phyloP scores from a whole-genome alignment of 2,888 invertebrate species.

The Cataglyphis cursor region DNA sequence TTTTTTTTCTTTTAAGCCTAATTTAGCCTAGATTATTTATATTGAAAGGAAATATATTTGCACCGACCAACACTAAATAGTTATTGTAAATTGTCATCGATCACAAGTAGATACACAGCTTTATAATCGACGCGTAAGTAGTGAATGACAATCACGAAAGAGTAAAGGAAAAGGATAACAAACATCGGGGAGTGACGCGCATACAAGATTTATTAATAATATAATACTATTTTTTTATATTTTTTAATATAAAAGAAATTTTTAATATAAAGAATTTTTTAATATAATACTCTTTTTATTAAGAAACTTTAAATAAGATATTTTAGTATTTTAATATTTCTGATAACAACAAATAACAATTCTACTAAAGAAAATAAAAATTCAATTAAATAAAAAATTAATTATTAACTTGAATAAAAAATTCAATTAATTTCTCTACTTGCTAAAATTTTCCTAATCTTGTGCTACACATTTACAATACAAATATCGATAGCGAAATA shows the following conservation, averaged over 20 bases:
- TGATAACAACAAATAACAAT: slow-evolving; percentile 3
- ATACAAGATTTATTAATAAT: neutral
- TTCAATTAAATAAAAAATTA: neutral
- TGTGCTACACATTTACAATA: neutral
- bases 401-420: neutral
- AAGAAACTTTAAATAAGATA: neutral
- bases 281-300: neutral
- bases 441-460: neutral
- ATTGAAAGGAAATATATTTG: neutral
- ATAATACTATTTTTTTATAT: neutral
- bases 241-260: too few relatives aligned
- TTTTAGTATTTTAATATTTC: neutral
- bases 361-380: neutral
- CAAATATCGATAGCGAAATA: neutral
- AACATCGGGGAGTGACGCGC: neutral
- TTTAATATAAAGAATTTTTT: too few relatives aligned
- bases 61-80: neutral
- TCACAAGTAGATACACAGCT: slow-evolving; percentile 2
- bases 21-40: neutral
- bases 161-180: neutral
- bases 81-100: neutral
- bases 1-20: neutral
- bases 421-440: neutral
- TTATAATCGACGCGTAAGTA: slow-evolving; percentile 12
- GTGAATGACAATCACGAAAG: neutral